Evolutionary conservation across 2,113 vertebrate species (phyloP).

Genomic region (Brachionichthys hirsutus): DNA sequence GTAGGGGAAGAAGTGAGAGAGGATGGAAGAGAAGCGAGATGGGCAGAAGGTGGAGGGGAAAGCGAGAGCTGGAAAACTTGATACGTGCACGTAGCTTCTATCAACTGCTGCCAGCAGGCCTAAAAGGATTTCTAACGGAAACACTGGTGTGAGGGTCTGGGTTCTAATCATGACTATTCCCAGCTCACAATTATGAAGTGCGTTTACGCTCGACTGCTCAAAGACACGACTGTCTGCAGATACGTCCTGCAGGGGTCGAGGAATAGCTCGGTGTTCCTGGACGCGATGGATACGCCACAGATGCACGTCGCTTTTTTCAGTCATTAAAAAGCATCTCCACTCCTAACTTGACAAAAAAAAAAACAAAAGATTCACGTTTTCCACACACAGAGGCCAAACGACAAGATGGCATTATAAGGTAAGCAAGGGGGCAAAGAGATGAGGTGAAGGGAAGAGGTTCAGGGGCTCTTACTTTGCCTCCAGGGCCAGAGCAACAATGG

Average conservation of each 20-base stretch:
- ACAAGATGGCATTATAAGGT: conserved; percentile 40
- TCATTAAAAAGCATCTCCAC: conserved; percentile 13
- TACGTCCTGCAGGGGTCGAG: background rate
- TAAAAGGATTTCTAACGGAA: no score
- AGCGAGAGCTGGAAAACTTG: no score
- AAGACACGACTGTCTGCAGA: background rate
- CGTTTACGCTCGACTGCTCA: no score
- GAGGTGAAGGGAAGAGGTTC: conserved; percentile 50
- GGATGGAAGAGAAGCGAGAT: no score
- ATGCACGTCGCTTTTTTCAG: no score
- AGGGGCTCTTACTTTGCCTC: conserved; percentile 95
- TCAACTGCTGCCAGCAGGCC: no score
- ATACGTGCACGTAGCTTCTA: no score
- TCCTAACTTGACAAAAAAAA: conserved; percentile 4
- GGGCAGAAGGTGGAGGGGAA: no score
- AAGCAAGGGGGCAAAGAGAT: conserved; percentile 30
- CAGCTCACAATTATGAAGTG: no score
- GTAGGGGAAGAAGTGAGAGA: no score
- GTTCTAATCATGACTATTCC: background rate
- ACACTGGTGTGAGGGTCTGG: background rate
- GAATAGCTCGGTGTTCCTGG: background rate
- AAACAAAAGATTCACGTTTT: conserved; percentile 25
- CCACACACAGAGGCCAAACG: conserved; percentile 7
- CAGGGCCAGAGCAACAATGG: conserved; percentile 95
- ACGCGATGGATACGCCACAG: no score